Evolutionary conservation across 64 coral and sea anemone species (phyloP), one percentile per base, ranked within the genome.

Genomic region (Montipora cactus): DNA sequence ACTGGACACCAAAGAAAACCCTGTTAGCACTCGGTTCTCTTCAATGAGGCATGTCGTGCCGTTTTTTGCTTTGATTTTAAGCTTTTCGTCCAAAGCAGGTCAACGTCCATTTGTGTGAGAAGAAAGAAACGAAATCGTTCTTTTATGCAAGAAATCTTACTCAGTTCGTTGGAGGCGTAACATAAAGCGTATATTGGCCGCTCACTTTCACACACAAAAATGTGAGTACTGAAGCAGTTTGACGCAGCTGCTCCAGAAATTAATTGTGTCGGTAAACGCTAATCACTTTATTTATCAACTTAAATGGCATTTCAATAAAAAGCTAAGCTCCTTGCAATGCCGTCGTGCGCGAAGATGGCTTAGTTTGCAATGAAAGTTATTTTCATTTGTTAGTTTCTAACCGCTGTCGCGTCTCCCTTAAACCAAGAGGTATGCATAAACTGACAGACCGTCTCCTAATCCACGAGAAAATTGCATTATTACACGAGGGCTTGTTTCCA

Each of bases 271-370:
- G 59, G 81, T 28, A 84, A 82, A 57, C 22, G 12, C 13, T 62
- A 44, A 84, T 84, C 82, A 86, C 45, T 72, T 86, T 86, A 72
- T 72, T 86, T 66, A 5, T 14, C 47, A 72, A 86, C 10, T n/a
- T 44, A 50, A 86, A 71, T 71, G 18, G 61, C 61, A 51, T 49
- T 48, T 86, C 68, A 72, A 86, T 86, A 59, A 86, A 70, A 8
- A 86, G 66, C 47, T 86, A 71, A 86, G 46, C 18, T 8, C 7
- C 22, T 21, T 72, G 46, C 45, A 49, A 46, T 71, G 66, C 46
- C 44, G 82, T 72, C 71, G 44, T n/a, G 44, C 10, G 7, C 57
- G 5, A 51, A 28, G 18, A 46, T 71, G 62, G 45, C 46, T 86
- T 72, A 48, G 10, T 86, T 68, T 86, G 66, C 59, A 86, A 23